Conservation (phyloP, 1,140 invertebrate genomes). For the Monochamus saltuarius region DNA sequence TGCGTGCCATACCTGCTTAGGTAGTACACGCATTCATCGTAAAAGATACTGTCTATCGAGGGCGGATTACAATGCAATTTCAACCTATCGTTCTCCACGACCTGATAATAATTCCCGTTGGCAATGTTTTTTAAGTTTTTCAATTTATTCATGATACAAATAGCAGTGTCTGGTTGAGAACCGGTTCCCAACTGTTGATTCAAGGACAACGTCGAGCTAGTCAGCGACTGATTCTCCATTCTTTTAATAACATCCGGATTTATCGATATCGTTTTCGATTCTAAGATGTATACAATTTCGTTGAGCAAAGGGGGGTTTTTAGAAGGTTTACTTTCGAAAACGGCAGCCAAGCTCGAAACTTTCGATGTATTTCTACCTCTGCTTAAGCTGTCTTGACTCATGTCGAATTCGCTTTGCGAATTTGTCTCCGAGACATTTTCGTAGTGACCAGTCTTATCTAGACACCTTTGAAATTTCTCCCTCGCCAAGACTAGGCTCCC, state of each 20-base stretch:
- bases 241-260: slow-evolving; percentile 31
- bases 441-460: slow-evolving; percentile 52
- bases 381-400: background rate
- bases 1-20: slow-evolving; percentile 69
- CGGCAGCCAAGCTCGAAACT: slow-evolving; percentile 20
- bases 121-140: slow-evolving; percentile 52
- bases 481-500: slow-evolving; percentile 75
- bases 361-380: slow-evolving; percentile 32
- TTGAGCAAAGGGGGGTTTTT: slow-evolving; percentile 65
- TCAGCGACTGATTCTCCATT: slow-evolving; percentile 23
- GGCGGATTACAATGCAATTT: slow-evolving; percentile 6
- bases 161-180: slow-evolving; percentile 40
- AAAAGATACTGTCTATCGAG: slow-evolving; percentile 57
- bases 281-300: slow-evolving; percentile 69
- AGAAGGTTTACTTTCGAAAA: slow-evolving; percentile 52
- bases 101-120: slow-evolving; percentile 45
- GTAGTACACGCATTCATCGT: slow-evolving; percentile 73
- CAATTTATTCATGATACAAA: slow-evolving; percentile 53
- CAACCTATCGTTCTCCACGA: slow-evolving; percentile 1
- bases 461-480: slow-evolving; percentile 64
- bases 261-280: slow-evolving; percentile 49
- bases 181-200: slow-evolving; percentile 25
- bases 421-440: slow-evolving; percentile 25
- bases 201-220: slow-evolving; percentile 31
- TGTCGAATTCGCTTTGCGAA: slow-evolving; percentile 3